Conservation (phyloP, 2,888 invertebrate species). For the Diarsia dahlii region DNA sequence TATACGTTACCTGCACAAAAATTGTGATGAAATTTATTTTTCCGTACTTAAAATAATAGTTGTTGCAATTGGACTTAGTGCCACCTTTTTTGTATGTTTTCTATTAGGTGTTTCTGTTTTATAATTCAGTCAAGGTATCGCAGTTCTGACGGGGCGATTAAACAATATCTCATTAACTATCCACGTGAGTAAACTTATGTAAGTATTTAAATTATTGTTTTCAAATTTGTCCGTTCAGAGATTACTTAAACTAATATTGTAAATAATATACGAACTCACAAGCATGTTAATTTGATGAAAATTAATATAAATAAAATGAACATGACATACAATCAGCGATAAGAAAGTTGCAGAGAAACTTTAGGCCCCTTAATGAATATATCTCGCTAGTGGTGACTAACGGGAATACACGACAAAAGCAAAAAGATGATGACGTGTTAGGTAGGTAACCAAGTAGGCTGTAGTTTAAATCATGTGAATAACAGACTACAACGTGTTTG, state of each 20-base stretch:
- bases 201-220: conserved; percentile 18
- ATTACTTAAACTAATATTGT: background rate
- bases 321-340: background rate
- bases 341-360: background rate
- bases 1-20: too few relatives aligned
- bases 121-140: conserved; percentile 46
- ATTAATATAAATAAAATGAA: too few relatives aligned
- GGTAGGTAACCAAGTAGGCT: background rate
- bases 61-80: too few relatives aligned
- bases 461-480: background rate
- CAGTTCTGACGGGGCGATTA: conserved; percentile 35
- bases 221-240: background rate
- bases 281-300: background rate
- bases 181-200: conserved; percentile 8
- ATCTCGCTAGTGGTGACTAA: too few relatives aligned
- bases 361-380: background rate
- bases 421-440: background rate
- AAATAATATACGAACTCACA: background rate
- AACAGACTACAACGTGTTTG: background rate
- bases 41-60: too few relatives aligned
- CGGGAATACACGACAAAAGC: background rate
- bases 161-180: conserved; percentile 36
- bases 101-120: conserved; percentile 42
- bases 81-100: too few relatives aligned
- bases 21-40: too few relatives aligned